Conservation (phyloP, 2,113 vertebrate genomes). For the Procavia capensis region DNA sequence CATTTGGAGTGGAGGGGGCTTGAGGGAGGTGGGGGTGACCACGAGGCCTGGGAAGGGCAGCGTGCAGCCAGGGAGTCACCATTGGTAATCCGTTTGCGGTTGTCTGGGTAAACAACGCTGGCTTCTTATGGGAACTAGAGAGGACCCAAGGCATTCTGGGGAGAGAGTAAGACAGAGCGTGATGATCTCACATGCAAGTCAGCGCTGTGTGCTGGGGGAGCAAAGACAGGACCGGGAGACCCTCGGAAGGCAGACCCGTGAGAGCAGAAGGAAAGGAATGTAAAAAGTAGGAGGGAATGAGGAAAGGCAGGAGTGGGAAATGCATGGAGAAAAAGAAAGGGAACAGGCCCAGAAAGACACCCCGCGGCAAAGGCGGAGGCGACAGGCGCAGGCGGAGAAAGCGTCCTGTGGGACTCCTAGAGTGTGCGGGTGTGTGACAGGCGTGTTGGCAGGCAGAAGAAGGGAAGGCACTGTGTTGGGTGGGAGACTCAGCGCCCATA, state of each 20-base stretch:
- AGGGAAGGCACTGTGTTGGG: slow-evolving; percentile 57
- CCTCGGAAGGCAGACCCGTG: not conserved
- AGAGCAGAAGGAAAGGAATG: not conserved
- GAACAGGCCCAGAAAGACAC: not conserved
- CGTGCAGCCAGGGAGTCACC: not conserved
- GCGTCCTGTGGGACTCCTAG: not conserved
- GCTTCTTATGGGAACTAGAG: slow-evolving; percentile 45
- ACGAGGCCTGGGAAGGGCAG: not conserved
- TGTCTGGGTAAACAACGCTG: not conserved
- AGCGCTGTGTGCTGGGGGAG: not conserved
- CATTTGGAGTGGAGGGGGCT: not conserved
- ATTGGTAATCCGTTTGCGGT: not conserved
- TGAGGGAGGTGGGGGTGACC: not conserved
- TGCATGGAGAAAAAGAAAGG: not conserved
- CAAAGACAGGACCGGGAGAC: not conserved
- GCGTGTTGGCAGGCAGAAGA: not conserved
- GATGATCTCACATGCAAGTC: not conserved
- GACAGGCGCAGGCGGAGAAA: not conserved
- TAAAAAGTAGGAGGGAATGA: not conserved
- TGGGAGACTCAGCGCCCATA: slow-evolving; percentile 52
- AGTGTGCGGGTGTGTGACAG: not conserved
- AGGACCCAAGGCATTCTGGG: not conserved
- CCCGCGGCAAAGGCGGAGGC: not conserved
- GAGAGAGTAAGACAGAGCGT: not conserved
- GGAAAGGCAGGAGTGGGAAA: not conserved